These are phyloP conservation scores for Apostichopus leukothele DNA, from an alignment of 53 echinoderm and acorn worm genomes.

Conservation along the genomic window DNA sequence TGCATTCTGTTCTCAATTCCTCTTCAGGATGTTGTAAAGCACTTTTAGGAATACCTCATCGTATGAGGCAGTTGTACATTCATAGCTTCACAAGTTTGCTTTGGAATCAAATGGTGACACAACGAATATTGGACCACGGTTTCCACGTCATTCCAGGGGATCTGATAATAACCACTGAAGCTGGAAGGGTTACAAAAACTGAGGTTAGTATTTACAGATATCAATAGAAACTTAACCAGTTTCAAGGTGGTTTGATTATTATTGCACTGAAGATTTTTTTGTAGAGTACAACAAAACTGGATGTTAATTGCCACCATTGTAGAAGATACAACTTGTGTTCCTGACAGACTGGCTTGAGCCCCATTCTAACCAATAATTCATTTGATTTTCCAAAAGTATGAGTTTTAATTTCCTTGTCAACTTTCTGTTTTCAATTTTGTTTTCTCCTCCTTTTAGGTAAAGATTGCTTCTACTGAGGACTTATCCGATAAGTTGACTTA, in stretches of 20 bases:
- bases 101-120: constrained; percentile 81
- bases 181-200: constrained; percentile 42
- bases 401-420: too few relatives aligned
- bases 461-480: constrained; percentile 54
- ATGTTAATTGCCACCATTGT: too few relatives aligned
- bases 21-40: constrained; percentile 64
- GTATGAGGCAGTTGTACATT: constrained; percentile 76
- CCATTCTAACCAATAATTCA: not conserved
- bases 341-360: not conserved
- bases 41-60: constrained; percentile 70
- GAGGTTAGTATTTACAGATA: constrained; percentile 22
- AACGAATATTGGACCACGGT: constrained; percentile 62
- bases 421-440: not conserved
- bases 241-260: too few relatives aligned
- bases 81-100: constrained; percentile 83
- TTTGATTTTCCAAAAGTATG: too few relatives aligned
- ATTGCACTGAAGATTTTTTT: too few relatives aligned
- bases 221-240: too few relatives aligned
- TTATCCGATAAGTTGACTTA: constrained; percentile 37
- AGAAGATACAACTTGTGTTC: too few relatives aligned
- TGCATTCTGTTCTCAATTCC: not conserved
- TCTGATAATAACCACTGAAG: constrained; percentile 54
- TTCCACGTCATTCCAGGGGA: constrained; percentile 68
- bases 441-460: constrained; percentile 53
- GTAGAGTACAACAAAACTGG: too few relatives aligned